Percentiles rank a stretch among this genome's conserved stretches.
Evolutionary conservation across 2,888 invertebrate species (phyloP).

Genomic region (Acrobasis consociella): DNA sequence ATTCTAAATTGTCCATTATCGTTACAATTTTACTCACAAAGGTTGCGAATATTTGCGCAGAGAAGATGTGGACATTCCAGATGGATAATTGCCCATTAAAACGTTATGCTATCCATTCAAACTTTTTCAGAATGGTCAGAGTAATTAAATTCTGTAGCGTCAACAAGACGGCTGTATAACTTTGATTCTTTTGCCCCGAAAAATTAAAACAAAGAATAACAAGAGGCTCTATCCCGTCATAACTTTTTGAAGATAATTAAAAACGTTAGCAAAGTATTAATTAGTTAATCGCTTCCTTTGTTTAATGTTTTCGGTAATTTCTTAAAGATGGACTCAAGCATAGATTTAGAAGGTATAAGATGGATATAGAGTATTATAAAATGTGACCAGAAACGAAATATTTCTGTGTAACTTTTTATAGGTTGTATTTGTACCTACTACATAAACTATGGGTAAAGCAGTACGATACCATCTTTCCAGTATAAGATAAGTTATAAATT

Average conservation of each 20-base stretch:
- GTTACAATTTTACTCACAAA: constrained; percentile 23
- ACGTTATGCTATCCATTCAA: constrained; percentile 8
- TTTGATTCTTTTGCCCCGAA: constrained; percentile 2
- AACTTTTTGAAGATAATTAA: constrained; percentile 15
- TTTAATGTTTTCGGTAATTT: neutral
- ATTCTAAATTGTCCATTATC: constrained; percentile 36
- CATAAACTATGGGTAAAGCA: too few relatives aligned
- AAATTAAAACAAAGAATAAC: constrained; percentile 10
- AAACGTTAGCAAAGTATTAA: constrained; percentile 1
- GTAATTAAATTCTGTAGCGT: constrained; percentile 13
- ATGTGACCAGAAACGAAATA: too few relatives aligned
- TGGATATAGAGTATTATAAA: too few relatives aligned
- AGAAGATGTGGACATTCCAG: constrained; percentile 13
- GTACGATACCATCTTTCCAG: too few relatives aligned
- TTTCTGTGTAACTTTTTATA: too few relatives aligned
- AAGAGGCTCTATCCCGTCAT: neutral
- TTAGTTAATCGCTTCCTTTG: constrained; percentile 5
- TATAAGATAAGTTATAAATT: too few relatives aligned
- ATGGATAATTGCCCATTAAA: constrained; percentile 17
- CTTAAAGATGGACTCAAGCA: too few relatives aligned
- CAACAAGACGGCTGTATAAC: constrained; percentile 3
- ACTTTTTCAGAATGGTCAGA: neutral
- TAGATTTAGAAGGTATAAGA: too few relatives aligned
- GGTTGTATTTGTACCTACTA: too few relatives aligned
- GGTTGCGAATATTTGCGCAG: constrained; percentile 22